Conservation (phyloP, 1,140 invertebrate species). For the Camponotus vicinus region DNA sequence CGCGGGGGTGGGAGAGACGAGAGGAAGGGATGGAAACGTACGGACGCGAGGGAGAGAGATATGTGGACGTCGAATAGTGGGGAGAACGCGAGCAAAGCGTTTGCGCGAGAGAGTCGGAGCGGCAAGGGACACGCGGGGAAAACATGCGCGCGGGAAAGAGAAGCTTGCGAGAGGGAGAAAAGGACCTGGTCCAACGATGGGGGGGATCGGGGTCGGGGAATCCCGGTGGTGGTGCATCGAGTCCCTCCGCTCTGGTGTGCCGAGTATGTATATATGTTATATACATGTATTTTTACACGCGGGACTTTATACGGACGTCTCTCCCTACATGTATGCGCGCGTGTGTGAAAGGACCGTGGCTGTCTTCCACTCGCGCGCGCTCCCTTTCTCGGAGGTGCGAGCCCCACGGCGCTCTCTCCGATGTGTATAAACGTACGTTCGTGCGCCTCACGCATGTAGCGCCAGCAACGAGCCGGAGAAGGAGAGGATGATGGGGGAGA, state of each 20-base stretch:
- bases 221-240: conserved; percentile 25
- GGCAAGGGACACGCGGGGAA: conserved; percentile 26
- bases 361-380: conserved; percentile 6
- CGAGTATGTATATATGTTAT: neutral
- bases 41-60: conserved; percentile 1
- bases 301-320: neutral
- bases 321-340: neutral
- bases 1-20: conserved; percentile 9
- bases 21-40: conserved; percentile 11
- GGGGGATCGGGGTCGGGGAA: neutral
- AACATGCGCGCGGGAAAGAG: conserved; percentile 54
- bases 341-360: neutral
- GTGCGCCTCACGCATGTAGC: neutral
- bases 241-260: neutral
- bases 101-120: conserved; percentile 51
- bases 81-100: conserved; percentile 44
- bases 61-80: neutral
- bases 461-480: neutral
- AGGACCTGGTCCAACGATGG: conserved; percentile 1
- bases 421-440: neutral
- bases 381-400: conserved; percentile 17
- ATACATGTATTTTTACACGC: neutral
- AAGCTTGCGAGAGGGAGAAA: conserved; percentile 26
- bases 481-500: neutral
- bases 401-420: neutral